These are phyloP conservation scores for Chiloscyllium punctatum DNA, from an alignment of 2,797 vertebrate genomes.

Conservation along the genomic window DNA sequence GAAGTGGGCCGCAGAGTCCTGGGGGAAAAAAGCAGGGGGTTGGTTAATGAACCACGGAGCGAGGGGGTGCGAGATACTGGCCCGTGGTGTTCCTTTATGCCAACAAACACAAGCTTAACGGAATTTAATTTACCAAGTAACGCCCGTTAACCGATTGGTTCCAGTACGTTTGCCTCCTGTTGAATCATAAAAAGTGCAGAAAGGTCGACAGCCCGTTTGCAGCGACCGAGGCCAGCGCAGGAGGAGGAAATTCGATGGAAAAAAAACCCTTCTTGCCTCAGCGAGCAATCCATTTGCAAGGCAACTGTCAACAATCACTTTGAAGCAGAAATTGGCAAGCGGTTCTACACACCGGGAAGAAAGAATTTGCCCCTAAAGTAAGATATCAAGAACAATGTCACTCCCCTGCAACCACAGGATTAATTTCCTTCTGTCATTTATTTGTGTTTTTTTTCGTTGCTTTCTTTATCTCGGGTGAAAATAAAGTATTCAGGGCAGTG, in stretches of 20 bases:
- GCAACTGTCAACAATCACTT: background rate
- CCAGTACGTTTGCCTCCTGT: slow-evolving; percentile 34
- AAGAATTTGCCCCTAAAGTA: background rate
- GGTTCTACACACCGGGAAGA: background rate
- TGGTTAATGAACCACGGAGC: too few species aligned
- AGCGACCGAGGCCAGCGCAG: background rate
- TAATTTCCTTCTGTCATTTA: slow-evolving; percentile 34
- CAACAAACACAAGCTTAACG: slow-evolving; percentile 8
- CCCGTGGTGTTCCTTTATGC: background rate
- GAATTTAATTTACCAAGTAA: slow-evolving; percentile 26
- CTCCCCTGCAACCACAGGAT: background rate
- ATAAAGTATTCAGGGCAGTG: slow-evolving; percentile 28
- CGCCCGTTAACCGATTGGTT: slow-evolving; percentile 19
- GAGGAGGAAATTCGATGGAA: background rate
- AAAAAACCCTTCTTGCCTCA: background rate
- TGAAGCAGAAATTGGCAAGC: background rate
- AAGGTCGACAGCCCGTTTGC: background rate
- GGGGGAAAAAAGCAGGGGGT: background rate
- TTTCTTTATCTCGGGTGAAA: slow-evolving; percentile 13
- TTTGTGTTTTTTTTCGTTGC: slow-evolving; percentile 25
- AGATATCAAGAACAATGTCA: background rate
- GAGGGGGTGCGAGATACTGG: background rate
- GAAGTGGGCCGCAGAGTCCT: background rate
- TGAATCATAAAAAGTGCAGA: background rate
- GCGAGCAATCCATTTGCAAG: background rate